Evolutionary conservation across 2,888 invertebrate genomes (phyloP), one percentile per base, ranked within the genome.

Genomic region (Sinelater perroti): DNA sequence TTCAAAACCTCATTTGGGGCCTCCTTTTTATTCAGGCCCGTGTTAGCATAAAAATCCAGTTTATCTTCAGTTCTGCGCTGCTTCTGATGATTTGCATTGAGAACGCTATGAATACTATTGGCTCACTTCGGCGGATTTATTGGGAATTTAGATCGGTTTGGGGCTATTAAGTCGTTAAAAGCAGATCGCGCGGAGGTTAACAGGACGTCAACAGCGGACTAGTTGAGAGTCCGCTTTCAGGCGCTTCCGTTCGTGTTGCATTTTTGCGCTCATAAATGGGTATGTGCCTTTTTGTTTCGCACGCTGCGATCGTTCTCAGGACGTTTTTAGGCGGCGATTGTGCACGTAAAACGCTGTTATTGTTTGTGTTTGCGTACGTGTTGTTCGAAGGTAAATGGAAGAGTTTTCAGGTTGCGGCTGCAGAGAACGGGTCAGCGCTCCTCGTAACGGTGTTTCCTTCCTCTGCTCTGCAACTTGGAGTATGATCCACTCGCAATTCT

Each of bases 351-450:
- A n/a, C n/a, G n/a, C n/a, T 18, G 36, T 46, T 42, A 18, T 24
- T 55, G 49, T 58, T 58, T 42, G 31, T 44, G 31, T 51, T 45
- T 44, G 11, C 28, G 17, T 49, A 53, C 53, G 53, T 58, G 53
- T 13, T 20, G 17, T 49, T 47, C 33, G 28, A 28, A 40, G 20
- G 20, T 40, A 36, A 46, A 46, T 52, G 24, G 24, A 28, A 20
- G 24, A n/a, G n/a, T 14, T 35, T 33, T 31, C 28, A 53, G 38
- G 18, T 42, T 36, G 35, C 28, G 11, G 58, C 33, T 36, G 49
- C 45, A 42, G 61, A 65, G 62, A 56, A 65, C 69, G 65, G 72
- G 72, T 72, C 72, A 72, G 67, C 70, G 72, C 66, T 70, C 72
- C 67, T 67, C 54, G 65, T 69, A 69, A 70, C 70, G 68, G 67